phyloP scores from a whole-genome alignment of 2,113 vertebrate species.

The Hydropotes inermis region DNA sequence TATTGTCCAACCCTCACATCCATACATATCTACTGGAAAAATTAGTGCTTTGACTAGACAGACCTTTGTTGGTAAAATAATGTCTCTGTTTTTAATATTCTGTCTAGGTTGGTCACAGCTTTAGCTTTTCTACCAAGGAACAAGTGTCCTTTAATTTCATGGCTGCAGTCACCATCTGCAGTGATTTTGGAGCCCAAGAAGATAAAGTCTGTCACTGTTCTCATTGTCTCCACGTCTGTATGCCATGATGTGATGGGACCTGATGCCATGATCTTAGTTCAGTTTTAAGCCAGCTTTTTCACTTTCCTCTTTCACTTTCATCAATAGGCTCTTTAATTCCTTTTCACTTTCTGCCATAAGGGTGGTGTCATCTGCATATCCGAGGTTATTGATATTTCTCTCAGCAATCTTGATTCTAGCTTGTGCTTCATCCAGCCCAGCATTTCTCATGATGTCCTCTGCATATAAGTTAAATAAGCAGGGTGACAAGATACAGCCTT shows the following conservation, averaged over 20 bases:
- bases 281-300: not conserved
- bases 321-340: not conserved
- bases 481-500: not conserved
- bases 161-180: not conserved
- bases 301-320: not conserved
- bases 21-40: not conserved
- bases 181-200: not conserved
- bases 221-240: not conserved
- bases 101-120: not conserved
- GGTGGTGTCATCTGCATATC: not conserved
- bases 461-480: not conserved
- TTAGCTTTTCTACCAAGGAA: not conserved
- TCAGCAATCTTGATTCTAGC: not conserved
- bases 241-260: not conserved
- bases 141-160: not conserved
- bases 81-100: not conserved
- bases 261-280: not conserved
- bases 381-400: not conserved
- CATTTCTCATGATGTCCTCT: not conserved
- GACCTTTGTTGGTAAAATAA: not conserved
- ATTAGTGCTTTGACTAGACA: not conserved
- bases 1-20: not conserved
- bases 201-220: not conserved
- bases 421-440: not conserved
- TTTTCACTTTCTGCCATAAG: not conserved